These are phyloP conservation scores for Hemibagrus wyckioides DNA, from an alignment of 2,113 vertebrate species.

Conservation along the genomic window DNA sequence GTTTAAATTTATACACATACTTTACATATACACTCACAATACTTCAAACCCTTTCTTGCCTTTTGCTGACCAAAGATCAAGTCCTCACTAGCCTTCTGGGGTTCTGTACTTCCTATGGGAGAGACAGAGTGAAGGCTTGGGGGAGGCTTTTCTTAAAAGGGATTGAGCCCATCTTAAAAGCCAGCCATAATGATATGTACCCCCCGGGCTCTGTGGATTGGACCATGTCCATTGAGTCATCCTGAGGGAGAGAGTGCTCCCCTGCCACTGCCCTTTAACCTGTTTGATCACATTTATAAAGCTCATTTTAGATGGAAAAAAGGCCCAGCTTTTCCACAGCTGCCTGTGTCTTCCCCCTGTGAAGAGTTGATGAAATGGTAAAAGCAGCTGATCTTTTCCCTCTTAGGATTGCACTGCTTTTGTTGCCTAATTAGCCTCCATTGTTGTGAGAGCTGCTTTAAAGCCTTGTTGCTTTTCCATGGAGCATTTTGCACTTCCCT, in stretches of 20 bases:
- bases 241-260: conserved; percentile 41
- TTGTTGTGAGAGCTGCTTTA: conserved; percentile 54
- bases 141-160: conserved; percentile 43
- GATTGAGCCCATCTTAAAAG: conserved; percentile 47
- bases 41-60: conserved; percentile 29
- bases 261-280: conserved; percentile 50
- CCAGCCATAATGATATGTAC: conserved; percentile 47
- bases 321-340: conserved; percentile 43
- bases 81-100: conserved; percentile 25
- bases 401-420: conserved; percentile 45
- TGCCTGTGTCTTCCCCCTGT: conserved; percentile 30
- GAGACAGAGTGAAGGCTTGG: conserved; percentile 29
- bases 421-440: conserved; percentile 58
- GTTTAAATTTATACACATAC: conserved; percentile 12
- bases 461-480: conserved; percentile 50
- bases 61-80: conserved; percentile 47
- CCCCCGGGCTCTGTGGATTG: conserved; percentile 39
- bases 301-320: conserved; percentile 47
- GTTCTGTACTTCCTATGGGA: conserved; percentile 48
- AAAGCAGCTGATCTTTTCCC: conserved; percentile 56
- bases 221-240: conserved; percentile 52
- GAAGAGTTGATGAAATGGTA: conserved; percentile 53
- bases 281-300: conserved; percentile 54
- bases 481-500: conserved; percentile 43
- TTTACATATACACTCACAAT: conserved; percentile 7